These are phyloP conservation scores for Cordylochernes scorpioides DNA, from an alignment of 2,888 invertebrate genomes.

Conservation along the genomic window DNA sequence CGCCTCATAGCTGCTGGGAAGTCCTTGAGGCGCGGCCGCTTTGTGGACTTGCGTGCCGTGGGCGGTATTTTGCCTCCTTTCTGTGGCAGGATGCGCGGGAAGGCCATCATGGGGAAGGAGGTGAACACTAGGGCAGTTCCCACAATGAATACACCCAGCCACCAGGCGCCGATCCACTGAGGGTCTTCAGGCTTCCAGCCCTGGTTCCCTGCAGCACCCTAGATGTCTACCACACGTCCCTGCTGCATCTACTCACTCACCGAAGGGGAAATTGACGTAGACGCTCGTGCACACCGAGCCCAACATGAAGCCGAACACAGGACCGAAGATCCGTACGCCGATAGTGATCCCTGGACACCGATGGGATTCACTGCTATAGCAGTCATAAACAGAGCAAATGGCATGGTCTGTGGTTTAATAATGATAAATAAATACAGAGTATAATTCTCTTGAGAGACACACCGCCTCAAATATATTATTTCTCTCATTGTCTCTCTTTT, in stretches of 20 bases:
- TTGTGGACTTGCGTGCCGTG: neutral
- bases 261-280: constrained; percentile 44
- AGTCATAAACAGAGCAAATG: too few species aligned
- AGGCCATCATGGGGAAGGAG: constrained; percentile 65
- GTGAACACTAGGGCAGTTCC: constrained; percentile 53
- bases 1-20: constrained; percentile 50
- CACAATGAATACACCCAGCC: constrained; percentile 59
- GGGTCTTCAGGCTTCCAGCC: constrained; percentile 33
- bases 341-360: constrained; percentile 72
- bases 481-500: too few species aligned
- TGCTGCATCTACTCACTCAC: constrained; percentile 13
- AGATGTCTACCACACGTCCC: too few species aligned
- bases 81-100: constrained; percentile 41
- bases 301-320: constrained; percentile 62
- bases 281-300: constrained; percentile 64
- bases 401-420: too few species aligned
- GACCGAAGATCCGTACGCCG: constrained; percentile 65
- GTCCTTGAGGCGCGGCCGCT: constrained; percentile 23
- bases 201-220: constrained; percentile 4
- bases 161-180: constrained; percentile 89
- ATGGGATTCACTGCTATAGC: too few species aligned
- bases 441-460: too few species aligned
- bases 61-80: constrained; percentile 14
- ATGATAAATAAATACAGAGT: too few species aligned
- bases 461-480: too few species aligned